Conservation (phyloP, 2,797 vertebrate genomes). For the Falco cherrug region DNA sequence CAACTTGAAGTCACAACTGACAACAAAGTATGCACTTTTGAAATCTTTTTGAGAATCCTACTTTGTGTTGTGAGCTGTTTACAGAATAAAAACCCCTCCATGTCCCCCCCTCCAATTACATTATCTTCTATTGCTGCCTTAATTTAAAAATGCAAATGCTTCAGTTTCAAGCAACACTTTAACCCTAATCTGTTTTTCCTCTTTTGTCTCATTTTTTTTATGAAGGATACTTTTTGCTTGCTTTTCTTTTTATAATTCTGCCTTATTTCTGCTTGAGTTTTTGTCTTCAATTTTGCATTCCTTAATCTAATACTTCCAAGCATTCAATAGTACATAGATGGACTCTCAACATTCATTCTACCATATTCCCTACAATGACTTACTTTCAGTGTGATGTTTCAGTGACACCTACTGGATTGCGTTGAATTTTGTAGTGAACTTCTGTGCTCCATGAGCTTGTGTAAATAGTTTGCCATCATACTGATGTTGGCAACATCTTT, state of each 20-base stretch:
- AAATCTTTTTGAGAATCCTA: not conserved
- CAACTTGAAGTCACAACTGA: constrained; percentile 83
- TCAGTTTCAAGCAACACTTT: not conserved
- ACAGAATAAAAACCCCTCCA: accelerated
- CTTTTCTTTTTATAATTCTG: not conserved
- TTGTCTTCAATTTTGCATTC: not conserved
- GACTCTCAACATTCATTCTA: not conserved
- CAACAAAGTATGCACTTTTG: constrained; percentile 84
- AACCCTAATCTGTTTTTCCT: not conserved
- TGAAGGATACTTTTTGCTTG: not conserved
- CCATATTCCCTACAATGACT: not conserved
- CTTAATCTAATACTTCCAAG: not conserved
- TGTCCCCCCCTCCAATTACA: not conserved
- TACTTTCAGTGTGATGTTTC: not conserved
- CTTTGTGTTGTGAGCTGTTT: not conserved
- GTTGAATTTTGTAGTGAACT: not conserved
- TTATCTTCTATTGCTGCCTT: not conserved
- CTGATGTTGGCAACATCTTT: not conserved
- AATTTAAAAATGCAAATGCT: not conserved
- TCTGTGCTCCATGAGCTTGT: not conserved
- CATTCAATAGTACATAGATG: not conserved
- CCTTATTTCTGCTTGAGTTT: not conserved
- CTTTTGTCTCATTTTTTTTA: not conserved
- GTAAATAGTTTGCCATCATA: not conserved
- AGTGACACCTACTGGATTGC: not conserved